phyloP scores from a whole-genome alignment of 2,888 invertebrate species.

The Amphipyra berbera region DNA sequence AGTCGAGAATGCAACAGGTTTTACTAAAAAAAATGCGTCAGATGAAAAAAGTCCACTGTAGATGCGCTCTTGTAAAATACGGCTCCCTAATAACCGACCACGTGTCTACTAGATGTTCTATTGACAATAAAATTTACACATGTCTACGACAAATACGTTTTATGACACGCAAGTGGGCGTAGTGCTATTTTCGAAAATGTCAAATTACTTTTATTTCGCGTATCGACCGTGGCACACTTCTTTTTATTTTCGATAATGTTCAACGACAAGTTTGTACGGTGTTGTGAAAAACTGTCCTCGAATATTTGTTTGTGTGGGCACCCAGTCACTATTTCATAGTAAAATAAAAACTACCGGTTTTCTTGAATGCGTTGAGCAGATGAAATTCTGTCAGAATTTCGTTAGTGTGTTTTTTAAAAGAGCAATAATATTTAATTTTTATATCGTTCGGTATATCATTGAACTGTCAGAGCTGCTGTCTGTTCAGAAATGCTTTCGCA shows the following conservation, averaged over 20 bases:
- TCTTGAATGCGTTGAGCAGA: neutral
- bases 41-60: too few relatives aligned
- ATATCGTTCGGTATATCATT: slow-evolving; percentile 16
- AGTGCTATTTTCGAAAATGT: slow-evolving; percentile 58
- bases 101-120: slow-evolving; percentile 11
- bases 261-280: neutral
- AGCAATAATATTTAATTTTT: too few relatives aligned
- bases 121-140: slow-evolving; percentile 36
- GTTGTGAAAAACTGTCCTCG: slow-evolving; percentile 24
- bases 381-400: neutral
- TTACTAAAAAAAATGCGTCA: too few relatives aligned
- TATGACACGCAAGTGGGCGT: slow-evolving; percentile 46
- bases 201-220: slow-evolving; percentile 54
- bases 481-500: too few relatives aligned
- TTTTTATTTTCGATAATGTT: slow-evolving; percentile 25
- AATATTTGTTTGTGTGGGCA: slow-evolving; percentile 20
- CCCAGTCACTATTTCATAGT: neutral
- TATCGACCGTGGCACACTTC: slow-evolving; percentile 63
- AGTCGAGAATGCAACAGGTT: too few relatives aligned
- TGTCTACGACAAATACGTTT: slow-evolving; percentile 30
- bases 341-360: neutral
- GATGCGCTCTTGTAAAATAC: too few relatives aligned
- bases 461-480: too few relatives aligned
- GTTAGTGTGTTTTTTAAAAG: too few relatives aligned
- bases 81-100: too few relatives aligned